Evolutionary conservation across 2,113 vertebrate genomes (phyloP).

Genomic region (Prionailurus viverrinus): DNA sequence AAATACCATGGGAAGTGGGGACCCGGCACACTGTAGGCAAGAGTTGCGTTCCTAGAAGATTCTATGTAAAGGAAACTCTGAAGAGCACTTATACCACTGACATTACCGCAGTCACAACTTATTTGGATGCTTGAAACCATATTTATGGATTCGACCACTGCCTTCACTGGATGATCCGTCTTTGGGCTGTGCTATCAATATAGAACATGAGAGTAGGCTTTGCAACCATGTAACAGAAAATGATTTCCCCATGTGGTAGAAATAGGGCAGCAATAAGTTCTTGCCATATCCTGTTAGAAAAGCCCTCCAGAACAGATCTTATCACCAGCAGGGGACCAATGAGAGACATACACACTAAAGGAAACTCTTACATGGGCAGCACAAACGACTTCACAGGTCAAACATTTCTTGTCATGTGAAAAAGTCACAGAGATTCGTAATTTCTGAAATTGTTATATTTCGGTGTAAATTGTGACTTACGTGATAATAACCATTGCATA

Average conservation of each 20-base stretch:
- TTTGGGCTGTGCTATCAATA: background rate
- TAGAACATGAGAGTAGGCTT: background rate
- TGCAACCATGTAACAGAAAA: background rate
- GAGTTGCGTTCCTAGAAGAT: background rate
- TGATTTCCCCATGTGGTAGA: background rate
- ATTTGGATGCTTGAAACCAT: background rate
- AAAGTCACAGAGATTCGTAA: background rate
- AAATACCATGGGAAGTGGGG: background rate
- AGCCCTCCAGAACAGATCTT: background rate
- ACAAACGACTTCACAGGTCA: background rate
- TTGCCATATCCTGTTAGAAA: background rate
- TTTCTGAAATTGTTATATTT: conserved; percentile 25
- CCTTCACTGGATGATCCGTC: background rate
- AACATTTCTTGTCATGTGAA: conserved; percentile 22
- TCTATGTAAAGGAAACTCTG: background rate
- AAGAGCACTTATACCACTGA: background rate
- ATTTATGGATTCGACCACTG: background rate
- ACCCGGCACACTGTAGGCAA: background rate
- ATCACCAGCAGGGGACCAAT: background rate
- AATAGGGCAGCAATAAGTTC: background rate
- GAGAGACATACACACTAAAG: background rate
- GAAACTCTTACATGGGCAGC: background rate
- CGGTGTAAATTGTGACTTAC: conserved; percentile 23
- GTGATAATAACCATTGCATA: background rate
- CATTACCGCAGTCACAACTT: background rate